A percentile compares a stretch with the other conserved stretches of the same genome.
Conservation (phyloP, 1,140 invertebrate genomes). For the Drosophila melanogaster region DNA sequence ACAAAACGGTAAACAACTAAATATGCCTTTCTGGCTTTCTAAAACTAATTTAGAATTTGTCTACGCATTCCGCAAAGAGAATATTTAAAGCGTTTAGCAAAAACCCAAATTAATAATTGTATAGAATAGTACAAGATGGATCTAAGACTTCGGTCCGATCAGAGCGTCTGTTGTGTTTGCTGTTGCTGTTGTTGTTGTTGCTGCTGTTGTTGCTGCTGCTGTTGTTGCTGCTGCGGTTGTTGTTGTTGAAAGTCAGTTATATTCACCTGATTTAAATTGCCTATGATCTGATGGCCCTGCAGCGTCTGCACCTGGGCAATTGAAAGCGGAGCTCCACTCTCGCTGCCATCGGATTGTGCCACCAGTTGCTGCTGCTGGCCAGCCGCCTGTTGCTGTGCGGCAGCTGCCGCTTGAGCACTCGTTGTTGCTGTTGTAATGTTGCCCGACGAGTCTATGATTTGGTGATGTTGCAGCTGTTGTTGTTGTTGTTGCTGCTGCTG, state of each 20-base stretch:
- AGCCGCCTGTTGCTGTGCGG: conserved; percentile 68
- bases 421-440: conserved; percentile 75
- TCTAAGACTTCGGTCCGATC: conserved; percentile 46
- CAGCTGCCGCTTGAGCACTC: conserved; percentile 70
- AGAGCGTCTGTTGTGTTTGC: conserved; percentile 76
- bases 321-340: conserved; percentile 75
- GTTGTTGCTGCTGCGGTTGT: conserved; percentile 57
- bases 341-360: conserved; percentile 80
- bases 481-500: conserved; percentile 58
- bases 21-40: conserved; percentile 5
- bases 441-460: conserved; percentile 73
- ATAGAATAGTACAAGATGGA: conserved; percentile 35
- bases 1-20: conserved; percentile 61
- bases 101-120: conserved; percentile 16
- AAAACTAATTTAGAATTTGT: conserved; percentile 35
- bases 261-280: conserved; percentile 85
- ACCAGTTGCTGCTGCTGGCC: conserved; percentile 76
- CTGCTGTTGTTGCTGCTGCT: conserved; percentile 51
- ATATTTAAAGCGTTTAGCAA: conserved; percentile 33
- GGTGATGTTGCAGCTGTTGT: conserved; percentile 76
- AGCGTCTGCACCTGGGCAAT: conserved; percentile 84
- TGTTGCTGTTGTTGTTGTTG: conserved; percentile 50
- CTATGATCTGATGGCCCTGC: conserved; percentile 83
- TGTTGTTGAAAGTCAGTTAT: conserved; percentile 83
- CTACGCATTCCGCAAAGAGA: conserved; percentile 22